phyloP scores from a whole-genome alignment of 2,888 invertebrate species.

The Dolomedes plantarius region DNA sequence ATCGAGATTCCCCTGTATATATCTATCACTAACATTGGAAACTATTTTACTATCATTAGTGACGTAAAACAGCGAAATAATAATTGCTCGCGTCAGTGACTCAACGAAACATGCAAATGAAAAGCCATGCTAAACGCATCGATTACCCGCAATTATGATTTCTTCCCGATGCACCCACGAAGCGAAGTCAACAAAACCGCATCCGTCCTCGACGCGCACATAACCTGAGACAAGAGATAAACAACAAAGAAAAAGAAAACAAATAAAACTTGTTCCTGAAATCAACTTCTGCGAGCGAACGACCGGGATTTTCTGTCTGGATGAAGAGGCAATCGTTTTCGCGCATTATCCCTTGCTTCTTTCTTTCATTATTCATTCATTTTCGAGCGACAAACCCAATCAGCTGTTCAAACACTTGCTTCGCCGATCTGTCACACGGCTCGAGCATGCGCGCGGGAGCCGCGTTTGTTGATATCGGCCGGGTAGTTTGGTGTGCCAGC shows the following conservation, averaged over 20 bases:
- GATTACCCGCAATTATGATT: background rate
- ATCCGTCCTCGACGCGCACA: too few species aligned
- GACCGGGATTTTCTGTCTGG: background rate
- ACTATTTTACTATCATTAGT: too few species aligned
- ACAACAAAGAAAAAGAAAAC: background rate
- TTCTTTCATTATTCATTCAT: conserved; percentile 1
- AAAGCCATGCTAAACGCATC: too few species aligned
- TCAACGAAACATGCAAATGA: too few species aligned
- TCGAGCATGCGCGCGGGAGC: conserved; percentile 19
- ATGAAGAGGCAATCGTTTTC: background rate
- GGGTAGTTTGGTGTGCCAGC: background rate
- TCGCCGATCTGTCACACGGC: conserved; percentile 2
- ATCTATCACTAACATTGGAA: too few species aligned
- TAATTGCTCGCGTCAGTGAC: too few species aligned
- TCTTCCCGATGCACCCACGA: background rate
- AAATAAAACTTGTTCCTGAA: conserved; percentile 8
- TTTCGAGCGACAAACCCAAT: conserved; percentile 14
- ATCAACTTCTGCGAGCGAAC: background rate
- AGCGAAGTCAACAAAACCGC: background rate
- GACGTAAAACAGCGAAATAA: too few species aligned
- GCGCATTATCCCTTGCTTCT: background rate
- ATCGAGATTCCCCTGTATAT: too few species aligned
- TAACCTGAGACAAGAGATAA: too few species aligned
- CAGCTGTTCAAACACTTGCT: conserved; percentile 59
- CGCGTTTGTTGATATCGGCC: conserved; percentile 32